These are phyloP conservation scores for Caenorhabditis macrosperma DNA, from an alignment of 2,888 invertebrate species.

Conservation along the genomic window DNA sequence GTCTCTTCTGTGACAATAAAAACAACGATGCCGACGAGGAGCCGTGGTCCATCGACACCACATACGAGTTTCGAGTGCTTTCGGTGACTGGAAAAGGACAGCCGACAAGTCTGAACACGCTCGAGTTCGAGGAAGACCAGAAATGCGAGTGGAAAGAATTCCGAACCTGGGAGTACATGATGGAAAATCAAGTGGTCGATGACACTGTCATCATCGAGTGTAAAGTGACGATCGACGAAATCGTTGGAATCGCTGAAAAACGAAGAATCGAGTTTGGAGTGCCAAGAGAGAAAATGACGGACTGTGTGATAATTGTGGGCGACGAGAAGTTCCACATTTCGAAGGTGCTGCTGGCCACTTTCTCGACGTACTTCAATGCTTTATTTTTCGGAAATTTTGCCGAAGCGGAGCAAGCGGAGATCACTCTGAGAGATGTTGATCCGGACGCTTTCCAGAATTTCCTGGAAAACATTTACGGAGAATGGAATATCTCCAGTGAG, in stretches of 20 bases:
- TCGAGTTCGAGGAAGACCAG: too few relatives aligned
- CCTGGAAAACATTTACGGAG: neutral
- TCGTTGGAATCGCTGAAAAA: neutral
- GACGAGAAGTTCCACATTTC: constrained; percentile 2
- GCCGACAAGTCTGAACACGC: too few relatives aligned
- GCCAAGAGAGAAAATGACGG: neutral
- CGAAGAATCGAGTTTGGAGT: neutral
- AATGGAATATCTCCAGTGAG: neutral
- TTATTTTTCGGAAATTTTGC: neutral
- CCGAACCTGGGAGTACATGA: too few relatives aligned
- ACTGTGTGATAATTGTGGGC: neutral
- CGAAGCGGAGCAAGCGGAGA: neutral
- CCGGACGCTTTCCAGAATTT: neutral
- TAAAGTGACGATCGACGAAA: neutral
- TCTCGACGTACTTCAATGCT: neutral
- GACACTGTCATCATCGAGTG: neutral
- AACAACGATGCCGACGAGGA: too few relatives aligned
- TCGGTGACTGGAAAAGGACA: too few relatives aligned
- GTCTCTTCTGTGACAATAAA: too few relatives aligned
- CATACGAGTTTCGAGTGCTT: too few relatives aligned
- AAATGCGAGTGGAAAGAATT: too few relatives aligned
- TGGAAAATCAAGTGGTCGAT: too few relatives aligned
- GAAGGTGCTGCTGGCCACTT: neutral
- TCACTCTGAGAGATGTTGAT: neutral
- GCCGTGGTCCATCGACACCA: too few relatives aligned